Conservation (phyloP, 2,888 invertebrate genomes). For the Atherix ibis region DNA sequence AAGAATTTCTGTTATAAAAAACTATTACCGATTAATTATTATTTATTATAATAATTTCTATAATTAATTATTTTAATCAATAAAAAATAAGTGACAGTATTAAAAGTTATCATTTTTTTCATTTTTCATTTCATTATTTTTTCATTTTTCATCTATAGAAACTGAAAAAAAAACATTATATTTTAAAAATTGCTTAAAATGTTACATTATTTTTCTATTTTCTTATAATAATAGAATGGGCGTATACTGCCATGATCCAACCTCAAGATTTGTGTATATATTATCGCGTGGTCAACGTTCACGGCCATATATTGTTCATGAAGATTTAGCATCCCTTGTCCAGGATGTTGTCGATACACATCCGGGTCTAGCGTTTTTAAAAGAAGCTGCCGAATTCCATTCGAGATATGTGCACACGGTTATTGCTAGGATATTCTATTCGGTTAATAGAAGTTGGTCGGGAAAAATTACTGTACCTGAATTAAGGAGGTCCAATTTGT, state of each 20-base stretch:
- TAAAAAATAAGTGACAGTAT: no score
- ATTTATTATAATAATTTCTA: no score
- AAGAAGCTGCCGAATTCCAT: slow-evolving; percentile 97
- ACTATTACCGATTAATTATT: no score
- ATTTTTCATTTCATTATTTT: no score
- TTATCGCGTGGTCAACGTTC: slow-evolving; percentile 50
- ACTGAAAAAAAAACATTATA: no score
- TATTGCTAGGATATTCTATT: slow-evolving; percentile 94
- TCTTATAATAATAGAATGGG: slow-evolving; percentile 46
- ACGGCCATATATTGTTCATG: slow-evolving; percentile 48
- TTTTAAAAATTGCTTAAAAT: not conserved
- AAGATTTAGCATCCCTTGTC: slow-evolving; percentile 85
- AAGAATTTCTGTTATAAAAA: no score
- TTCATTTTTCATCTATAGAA: no score
- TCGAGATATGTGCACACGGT: slow-evolving; percentile 97
- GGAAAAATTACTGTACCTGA: slow-evolving; percentile 80
- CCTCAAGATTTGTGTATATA: slow-evolving; percentile 77
- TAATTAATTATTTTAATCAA: no score
- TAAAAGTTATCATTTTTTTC: no score
- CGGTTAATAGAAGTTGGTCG: slow-evolving; percentile 94
- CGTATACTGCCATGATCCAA: slow-evolving; percentile 69
- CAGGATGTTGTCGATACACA: slow-evolving; percentile 98
- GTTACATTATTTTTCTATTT: not conserved
- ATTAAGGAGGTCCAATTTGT: slow-evolving; percentile 76
- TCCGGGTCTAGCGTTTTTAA: slow-evolving; percentile 91